A percentile compares a stretch with the other conserved stretches of the same genome.
These are phyloP conservation scores for Anguilla rostrata DNA, from an alignment of 2,113 vertebrate species.

Conservation along the genomic window DNA sequence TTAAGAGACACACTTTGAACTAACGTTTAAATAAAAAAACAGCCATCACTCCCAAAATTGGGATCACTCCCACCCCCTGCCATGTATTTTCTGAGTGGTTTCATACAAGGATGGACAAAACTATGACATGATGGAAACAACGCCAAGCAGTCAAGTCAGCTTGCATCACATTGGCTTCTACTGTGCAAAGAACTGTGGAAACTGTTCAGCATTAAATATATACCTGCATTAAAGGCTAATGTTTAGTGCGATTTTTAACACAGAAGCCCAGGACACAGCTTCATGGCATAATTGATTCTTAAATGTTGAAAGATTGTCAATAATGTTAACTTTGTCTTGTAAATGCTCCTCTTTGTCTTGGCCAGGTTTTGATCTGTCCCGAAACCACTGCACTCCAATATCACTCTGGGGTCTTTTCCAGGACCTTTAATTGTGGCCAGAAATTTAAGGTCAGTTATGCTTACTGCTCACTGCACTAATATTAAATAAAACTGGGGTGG, in stretches of 20 bases:
- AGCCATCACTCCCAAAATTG: background rate
- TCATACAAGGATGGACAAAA: background rate
- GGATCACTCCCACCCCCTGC: background rate
- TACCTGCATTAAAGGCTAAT: background rate
- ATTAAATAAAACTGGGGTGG: background rate
- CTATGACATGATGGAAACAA: background rate
- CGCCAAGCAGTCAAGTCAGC: background rate
- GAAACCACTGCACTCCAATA: background rate
- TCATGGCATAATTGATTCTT: background rate
- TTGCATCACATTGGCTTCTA: background rate
- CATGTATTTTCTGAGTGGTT: background rate
- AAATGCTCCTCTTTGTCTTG: background rate
- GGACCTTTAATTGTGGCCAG: background rate
- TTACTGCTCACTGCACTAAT: background rate
- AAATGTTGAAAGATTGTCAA: background rate
- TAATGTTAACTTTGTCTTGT: slow-evolving; percentile 1
- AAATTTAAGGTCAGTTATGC: background rate
- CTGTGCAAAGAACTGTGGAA: background rate
- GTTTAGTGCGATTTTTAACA: background rate
- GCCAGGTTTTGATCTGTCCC: background rate
- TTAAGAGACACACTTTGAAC: too few relatives aligned
- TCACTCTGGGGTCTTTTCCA: background rate
- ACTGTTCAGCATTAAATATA: background rate
- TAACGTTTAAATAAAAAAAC: background rate
- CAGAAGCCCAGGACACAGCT: background rate